Percentiles rank a stretch among this genome's conserved stretches.
phyloP scores from a whole-genome alignment of 2,888 invertebrate species.

The Dynastes hyllus region DNA sequence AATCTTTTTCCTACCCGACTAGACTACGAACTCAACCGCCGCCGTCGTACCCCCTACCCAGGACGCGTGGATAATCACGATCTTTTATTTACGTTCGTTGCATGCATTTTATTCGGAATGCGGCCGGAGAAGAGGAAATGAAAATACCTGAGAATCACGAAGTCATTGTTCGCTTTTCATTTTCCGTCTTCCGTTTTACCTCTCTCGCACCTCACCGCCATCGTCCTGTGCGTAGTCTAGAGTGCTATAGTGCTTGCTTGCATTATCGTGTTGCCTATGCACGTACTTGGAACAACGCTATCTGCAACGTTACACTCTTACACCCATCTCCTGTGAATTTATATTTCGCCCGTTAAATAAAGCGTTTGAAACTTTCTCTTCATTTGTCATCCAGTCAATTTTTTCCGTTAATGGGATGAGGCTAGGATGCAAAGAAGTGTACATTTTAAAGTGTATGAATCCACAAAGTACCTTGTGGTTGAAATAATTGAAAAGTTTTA shows the following conservation, averaged over 20 bases:
- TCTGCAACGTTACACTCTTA: conserved; percentile 17
- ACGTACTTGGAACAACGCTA: conserved; percentile 26
- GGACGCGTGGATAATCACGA: conserved; percentile 55
- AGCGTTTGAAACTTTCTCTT: conserved; percentile 30
- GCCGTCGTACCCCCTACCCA: conserved; percentile 24
- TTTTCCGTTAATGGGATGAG: neutral
- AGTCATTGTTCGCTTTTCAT: conserved; percentile 53
- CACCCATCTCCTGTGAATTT: conserved; percentile 6
- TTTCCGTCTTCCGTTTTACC: conserved; percentile 34
- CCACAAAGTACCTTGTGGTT: no score
- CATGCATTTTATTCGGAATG: conserved; percentile 49
- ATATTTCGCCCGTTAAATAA: conserved; percentile 22
- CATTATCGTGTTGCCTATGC: conserved; percentile 26
- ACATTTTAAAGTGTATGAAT: neutral
- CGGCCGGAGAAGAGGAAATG: conserved; percentile 52
- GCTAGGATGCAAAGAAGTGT: neutral
- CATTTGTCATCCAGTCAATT: conserved; percentile 12
- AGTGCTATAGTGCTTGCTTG: neutral
- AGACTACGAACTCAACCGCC: conserved; percentile 22
- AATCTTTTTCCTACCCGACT: conserved; percentile 35
- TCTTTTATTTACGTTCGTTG: conserved; percentile 56
- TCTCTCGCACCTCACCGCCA: neutral
- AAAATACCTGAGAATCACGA: conserved; percentile 52
- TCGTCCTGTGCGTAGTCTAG: neutral
- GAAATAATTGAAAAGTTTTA: no score